Base-by-base conservation (phyloP, 2,888 invertebrate species). In the Allygus modestus region DNA sequence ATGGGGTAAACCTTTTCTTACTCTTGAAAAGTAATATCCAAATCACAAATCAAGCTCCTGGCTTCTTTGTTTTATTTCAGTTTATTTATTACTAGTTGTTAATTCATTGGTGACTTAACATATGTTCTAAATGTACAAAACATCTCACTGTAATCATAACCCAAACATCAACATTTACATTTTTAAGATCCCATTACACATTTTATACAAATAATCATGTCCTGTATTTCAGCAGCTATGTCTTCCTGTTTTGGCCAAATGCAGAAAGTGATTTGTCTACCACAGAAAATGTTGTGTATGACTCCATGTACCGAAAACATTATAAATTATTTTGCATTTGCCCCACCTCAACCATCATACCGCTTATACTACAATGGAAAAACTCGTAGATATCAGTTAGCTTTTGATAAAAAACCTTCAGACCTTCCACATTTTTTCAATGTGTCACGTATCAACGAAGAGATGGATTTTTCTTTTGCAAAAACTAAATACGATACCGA, bases 401-500 rank as follows among this genome's bases (percentile, higher is more conserved):
- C 15, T 28, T 65, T 28, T 15, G 65, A 28, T 0, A 23, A 15
- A 11, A 26, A 65, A 65, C 65, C 65, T 65, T 65, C 65, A 17
- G 65, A 65, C 4, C 54, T 54, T 20, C 54, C 54, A 31, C 12
- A 65, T 28, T 65, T 65, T 31, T 28, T 28, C 28, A 65, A 26
- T 23, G 54, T 23, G 17, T 2, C 0, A 1, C 20, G 75, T 17
- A 77, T 46, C 41, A 46, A 77, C 31, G 28, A 43, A 12, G 46
- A 77, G 26, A 28, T 77, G 9, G 46, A 77, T 0, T 43, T 77
- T 28, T 4, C 23, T 15, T 46, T 41, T 28, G 82, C 37, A 15
- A 58, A 12, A 51, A 85, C 79, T 17, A 79, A 79, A 46, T 37
- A 71, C 41, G 97, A 98, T 89, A 99, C 99, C 91, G 94, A 97